Evolutionary conservation across 1,140 invertebrate genomes (phyloP).

Genomic region (Caenorhabditis brenneri): DNA sequence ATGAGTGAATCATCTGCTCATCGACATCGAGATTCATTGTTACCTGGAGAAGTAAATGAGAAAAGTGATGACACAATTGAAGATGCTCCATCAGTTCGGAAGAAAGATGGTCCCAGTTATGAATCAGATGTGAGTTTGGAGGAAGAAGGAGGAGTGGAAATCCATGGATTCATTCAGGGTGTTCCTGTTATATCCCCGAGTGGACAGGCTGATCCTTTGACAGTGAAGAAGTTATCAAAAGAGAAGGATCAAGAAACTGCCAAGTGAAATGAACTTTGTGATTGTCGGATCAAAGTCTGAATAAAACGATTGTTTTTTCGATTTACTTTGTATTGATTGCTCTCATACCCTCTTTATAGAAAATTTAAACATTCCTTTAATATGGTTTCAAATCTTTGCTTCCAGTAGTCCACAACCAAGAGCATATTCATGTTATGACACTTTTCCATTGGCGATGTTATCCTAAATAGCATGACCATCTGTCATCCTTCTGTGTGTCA

Average conservation of each 20-base stretch:
- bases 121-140: background rate
- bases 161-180: background rate
- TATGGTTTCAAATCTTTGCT: too few relatives aligned
- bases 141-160: too few relatives aligned
- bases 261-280: too few relatives aligned
- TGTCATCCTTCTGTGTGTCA: slow-evolving; percentile 22
- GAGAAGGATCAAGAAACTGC: background rate
- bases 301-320: too few relatives aligned
- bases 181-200: background rate
- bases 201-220: too few relatives aligned
- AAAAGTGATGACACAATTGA: background rate
- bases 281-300: too few relatives aligned
- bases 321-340: too few relatives aligned
- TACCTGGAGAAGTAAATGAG: background rate
- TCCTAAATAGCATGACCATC: slow-evolving; percentile 26
- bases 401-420: too few relatives aligned
- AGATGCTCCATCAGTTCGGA: background rate
- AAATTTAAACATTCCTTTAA: too few relatives aligned
- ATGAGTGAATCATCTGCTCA: background rate
- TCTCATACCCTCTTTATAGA: too few relatives aligned
- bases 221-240: background rate
- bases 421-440: background rate
- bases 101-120: background rate
- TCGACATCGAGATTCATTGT: background rate
- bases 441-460: slow-evolving; percentile 1